Conservation (phyloP, 2,888 invertebrate genomes). For the Pyrgus malvae region DNA sequence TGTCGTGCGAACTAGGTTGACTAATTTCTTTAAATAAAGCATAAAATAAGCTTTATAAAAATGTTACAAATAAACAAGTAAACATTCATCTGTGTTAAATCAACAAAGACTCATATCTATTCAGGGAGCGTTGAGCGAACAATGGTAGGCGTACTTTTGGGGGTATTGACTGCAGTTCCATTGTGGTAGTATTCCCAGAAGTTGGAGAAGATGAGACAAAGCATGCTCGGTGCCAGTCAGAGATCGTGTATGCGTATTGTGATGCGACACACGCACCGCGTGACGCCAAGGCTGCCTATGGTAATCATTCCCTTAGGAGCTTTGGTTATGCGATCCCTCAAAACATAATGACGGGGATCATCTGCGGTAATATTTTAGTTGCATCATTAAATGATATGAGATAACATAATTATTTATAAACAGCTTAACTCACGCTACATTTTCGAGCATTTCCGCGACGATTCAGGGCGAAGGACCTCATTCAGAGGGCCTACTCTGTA, state of each 20-base stretch:
- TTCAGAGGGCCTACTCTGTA: no score
- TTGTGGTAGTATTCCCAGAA: conserved; percentile 35
- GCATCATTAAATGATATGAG: background rate
- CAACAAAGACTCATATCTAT: conserved; percentile 8
- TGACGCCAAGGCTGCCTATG: conserved; percentile 56
- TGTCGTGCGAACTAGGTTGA: no score
- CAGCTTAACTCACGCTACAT: no score
- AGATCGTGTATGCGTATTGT: conserved; percentile 51
- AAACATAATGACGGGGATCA: background rate
- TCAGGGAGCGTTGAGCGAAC: conserved; percentile 32
- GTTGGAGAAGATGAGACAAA: conserved; percentile 51
- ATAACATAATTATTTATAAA: no score
- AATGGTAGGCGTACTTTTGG: conserved; percentile 41
- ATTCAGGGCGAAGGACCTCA: no score
- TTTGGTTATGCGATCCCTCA: conserved; percentile 30
- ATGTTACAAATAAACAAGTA: background rate
- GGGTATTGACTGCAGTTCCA: conserved; percentile 51
- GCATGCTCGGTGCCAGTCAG: conserved; percentile 44
- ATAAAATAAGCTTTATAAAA: conserved; percentile 4
- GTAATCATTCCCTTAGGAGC: conserved; percentile 32
- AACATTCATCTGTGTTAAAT: background rate
- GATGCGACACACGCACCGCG: conserved; percentile 58
- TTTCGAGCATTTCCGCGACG: no score
- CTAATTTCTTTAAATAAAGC: no score
- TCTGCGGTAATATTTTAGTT: background rate